These are phyloP conservation scores for Colletes gigas DNA, from an alignment of 1,140 invertebrate genomes.

Conservation along the genomic window DNA sequence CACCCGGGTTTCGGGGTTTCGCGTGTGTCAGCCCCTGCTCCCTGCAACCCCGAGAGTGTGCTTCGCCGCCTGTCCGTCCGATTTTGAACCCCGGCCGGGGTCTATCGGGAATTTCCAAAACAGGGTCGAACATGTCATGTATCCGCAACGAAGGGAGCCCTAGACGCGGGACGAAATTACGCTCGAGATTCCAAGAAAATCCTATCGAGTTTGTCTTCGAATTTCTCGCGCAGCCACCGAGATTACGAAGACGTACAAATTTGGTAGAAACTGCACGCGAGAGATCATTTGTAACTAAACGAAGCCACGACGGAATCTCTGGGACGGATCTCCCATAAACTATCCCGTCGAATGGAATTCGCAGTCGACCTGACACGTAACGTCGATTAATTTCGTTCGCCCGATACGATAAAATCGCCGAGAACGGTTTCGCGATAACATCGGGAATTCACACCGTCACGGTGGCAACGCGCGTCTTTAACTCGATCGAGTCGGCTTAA, in stretches of 20 bases:
- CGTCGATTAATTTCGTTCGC: neutral
- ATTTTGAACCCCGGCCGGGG: constrained; percentile 15
- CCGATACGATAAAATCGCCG: neutral
- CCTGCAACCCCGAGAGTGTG: neutral
- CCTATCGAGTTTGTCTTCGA: neutral
- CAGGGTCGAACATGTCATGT: constrained; percentile 40
- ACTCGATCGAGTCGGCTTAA: too few species aligned
- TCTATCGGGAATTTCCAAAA: constrained; percentile 43
- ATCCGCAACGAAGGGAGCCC: constrained; percentile 9
- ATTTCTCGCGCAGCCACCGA: neutral
- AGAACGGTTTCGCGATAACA: neutral
- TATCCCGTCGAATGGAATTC: neutral
- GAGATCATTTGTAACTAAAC: neutral
- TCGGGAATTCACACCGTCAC: too few species aligned
- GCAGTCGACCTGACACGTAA: neutral
- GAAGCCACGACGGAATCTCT: neutral
- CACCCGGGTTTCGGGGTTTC: constrained; percentile 11
- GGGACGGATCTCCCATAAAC: neutral
- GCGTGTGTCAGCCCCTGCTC: constrained; percentile 27
- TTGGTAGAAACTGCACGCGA: neutral
- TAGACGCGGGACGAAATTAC: neutral
- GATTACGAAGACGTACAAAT: neutral
- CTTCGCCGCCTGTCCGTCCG: constrained; percentile 27
- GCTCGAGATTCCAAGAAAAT: constrained; percentile 10
- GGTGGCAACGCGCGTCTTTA: too few species aligned